These are phyloP conservation scores for Cantharis flavilabris DNA, from an alignment of 2,888 invertebrate genomes.

Conservation along the genomic window DNA sequence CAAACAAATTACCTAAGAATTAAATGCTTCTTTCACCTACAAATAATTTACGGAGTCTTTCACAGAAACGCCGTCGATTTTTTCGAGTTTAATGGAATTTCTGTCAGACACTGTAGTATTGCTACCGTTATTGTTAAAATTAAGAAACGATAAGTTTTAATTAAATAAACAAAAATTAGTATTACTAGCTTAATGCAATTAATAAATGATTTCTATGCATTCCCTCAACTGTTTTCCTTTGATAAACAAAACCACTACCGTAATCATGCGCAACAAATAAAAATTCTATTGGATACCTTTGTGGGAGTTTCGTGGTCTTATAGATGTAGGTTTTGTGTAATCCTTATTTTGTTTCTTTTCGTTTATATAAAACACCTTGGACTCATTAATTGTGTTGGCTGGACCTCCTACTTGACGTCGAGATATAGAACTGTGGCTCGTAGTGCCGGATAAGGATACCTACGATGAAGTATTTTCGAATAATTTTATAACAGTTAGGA, in stretches of 20 bases:
- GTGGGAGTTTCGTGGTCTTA: slow-evolving; percentile 52
- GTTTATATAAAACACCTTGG: slow-evolving; percentile 52
- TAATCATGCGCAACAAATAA: background rate
- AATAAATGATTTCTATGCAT: background rate
- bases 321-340: slow-evolving; percentile 42
- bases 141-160: background rate
- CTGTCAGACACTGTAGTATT: background rate
- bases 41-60: background rate
- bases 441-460: slow-evolving; percentile 55
- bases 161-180: background rate
- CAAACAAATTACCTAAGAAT: slow-evolving; percentile 11
- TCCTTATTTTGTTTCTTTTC: slow-evolving; percentile 50
- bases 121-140: slow-evolving; percentile 1
- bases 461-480: slow-evolving; percentile 32
- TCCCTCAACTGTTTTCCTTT: background rate
- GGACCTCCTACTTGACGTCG: slow-evolving; percentile 39
- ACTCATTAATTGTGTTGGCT: slow-evolving; percentile 40
- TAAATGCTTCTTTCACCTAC: background rate
- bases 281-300: slow-evolving; percentile 48
- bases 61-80: background rate
- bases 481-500: background rate
- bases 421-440: slow-evolving; percentile 53
- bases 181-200: background rate
- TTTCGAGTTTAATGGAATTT: background rate
- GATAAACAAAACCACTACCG: background rate